A percentile compares a stretch with the other conserved stretches of the same genome.
These are phyloP conservation scores for Uromys caudimaculatus DNA, from an alignment of 2,797 vertebrate species.

Conservation along the genomic window DNA sequence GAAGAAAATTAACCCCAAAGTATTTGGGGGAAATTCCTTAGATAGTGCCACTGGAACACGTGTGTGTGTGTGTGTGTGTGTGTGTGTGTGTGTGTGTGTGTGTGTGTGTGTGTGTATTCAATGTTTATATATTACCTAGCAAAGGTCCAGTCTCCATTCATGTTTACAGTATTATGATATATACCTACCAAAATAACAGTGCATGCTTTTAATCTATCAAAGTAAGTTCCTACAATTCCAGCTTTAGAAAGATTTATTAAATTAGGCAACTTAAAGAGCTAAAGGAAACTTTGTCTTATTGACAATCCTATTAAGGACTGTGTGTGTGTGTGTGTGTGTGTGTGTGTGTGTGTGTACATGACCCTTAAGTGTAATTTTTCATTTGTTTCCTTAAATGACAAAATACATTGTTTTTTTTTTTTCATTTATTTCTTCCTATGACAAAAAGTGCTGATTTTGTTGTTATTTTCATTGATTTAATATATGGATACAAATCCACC, in stretches of 20 bases:
- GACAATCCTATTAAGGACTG: not conserved
- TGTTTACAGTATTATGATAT: slow-evolving; percentile 40
- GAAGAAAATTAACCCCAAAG: not conserved
- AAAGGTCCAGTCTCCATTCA: not conserved
- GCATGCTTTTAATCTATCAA: slow-evolving; percentile 17
- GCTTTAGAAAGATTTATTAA: slow-evolving; percentile 36
- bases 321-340: not conserved
- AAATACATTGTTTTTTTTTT: not conserved
- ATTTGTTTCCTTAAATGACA: not conserved
- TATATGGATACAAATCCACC: slow-evolving; percentile 54
- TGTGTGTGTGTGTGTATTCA: not conserved
- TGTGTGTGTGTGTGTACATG: not conserved
- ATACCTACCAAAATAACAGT: not conserved
- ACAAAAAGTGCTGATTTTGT: not conserved
- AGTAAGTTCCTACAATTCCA: not conserved
- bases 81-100: no score
- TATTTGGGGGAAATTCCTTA: slow-evolving; percentile 15
- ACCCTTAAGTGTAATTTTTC: not conserved
- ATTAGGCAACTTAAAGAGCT: not conserved
- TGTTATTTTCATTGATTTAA: slow-evolving; percentile 52
- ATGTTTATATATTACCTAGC: not conserved
- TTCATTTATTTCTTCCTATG: not conserved
- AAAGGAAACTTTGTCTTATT: not conserved
- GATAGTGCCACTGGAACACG: not conserved
- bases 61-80: no score